A percentile compares a stretch with the other conserved stretches of the same genome.
These are phyloP conservation scores for Microcebus tavaratra DNA, from an alignment of 2,113 vertebrate species.

Conservation along the genomic window DNA sequence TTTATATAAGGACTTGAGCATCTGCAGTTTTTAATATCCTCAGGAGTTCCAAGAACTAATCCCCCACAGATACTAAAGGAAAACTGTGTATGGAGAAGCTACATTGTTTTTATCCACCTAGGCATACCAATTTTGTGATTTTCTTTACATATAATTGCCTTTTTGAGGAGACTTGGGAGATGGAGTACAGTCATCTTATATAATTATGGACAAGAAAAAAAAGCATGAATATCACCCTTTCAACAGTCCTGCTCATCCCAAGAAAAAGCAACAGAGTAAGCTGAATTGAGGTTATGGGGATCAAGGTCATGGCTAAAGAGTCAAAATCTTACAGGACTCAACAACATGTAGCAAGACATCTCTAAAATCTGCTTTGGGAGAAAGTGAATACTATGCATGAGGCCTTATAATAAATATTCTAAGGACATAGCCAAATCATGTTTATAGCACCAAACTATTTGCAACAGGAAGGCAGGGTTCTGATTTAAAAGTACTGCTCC, in stretches of 20 bases:
- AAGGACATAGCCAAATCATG: not conserved
- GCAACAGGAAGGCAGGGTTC: not conserved
- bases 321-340: not conserved
- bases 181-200: not conserved
- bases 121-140: not conserved
- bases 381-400: not conserved
- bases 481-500: not conserved
- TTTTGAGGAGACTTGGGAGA: not conserved
- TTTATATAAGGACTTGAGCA: too few species aligned
- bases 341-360: not conserved
- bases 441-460: not conserved
- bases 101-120: not conserved
- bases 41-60: too few species aligned
- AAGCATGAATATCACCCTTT: not conserved
- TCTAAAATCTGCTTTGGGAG: not conserved
- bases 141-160: not conserved
- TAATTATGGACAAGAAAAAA: not conserved
- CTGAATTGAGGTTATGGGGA: not conserved
- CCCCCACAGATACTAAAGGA: too few species aligned
- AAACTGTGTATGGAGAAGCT: not conserved
- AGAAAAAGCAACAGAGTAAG: not conserved
- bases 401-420: not conserved
- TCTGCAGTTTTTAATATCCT: too few species aligned
- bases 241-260: not conserved
- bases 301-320: not conserved